Evolutionary conservation across 2,888 invertebrate genomes (phyloP).

Genomic region (Timema cristinae): DNA sequence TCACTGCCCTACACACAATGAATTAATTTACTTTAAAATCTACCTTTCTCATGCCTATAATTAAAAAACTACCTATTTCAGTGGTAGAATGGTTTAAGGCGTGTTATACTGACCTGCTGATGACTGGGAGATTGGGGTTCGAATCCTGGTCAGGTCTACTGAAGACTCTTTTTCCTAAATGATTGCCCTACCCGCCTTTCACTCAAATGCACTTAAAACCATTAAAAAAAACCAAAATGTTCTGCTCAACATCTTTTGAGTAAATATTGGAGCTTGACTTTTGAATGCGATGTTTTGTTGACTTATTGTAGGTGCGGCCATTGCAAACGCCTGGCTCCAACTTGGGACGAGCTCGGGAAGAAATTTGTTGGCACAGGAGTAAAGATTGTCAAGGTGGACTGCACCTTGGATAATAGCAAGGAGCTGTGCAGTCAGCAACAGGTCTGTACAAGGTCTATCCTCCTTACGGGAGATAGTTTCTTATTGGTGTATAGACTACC

Average conservation of each 20-base stretch:
- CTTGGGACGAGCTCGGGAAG: constrained; percentile 77
- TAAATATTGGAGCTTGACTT: neutral
- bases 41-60: no score
- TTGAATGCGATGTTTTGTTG: constrained; percentile 11
- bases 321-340: constrained; percentile 78
- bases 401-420: constrained; percentile 66
- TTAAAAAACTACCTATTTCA: no score
- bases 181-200: no score
- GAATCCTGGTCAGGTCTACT: no score
- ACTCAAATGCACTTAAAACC: no score
- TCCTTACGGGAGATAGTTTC: neutral
- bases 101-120: no score
- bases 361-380: constrained; percentile 61
- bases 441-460: constrained; percentile 44
- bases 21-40: no score
- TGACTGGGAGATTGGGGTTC: no score
- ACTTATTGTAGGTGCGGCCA: constrained; percentile 77
- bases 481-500: no score
- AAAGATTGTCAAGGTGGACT: constrained; percentile 79
- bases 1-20: no score
- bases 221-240: neutral
- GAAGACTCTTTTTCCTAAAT: no score
- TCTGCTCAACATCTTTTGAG: neutral
- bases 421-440: constrained; percentile 72
- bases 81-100: no score